Conservation (phyloP, 2,797 vertebrate species). For the Potorous gilbertii region DNA sequence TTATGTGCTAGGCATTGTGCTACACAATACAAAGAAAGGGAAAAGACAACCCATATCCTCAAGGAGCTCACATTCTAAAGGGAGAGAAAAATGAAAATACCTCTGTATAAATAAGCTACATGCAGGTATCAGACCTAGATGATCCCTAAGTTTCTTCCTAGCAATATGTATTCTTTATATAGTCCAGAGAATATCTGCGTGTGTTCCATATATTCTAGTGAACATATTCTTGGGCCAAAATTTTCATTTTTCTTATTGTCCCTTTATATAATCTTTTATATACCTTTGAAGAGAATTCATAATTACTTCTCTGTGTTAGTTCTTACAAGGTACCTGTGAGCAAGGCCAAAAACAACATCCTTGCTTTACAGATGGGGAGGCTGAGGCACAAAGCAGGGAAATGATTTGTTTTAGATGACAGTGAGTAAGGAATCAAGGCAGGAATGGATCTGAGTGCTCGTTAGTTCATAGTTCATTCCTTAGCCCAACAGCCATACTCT, state of each 20-base stretch:
- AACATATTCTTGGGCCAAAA: conserved; percentile 2
- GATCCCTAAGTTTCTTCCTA: not conserved
- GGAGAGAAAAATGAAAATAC: not conserved
- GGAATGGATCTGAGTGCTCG: not conserved
- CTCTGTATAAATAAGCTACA: not conserved
- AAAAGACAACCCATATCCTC: not conserved
- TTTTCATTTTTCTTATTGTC: conserved; percentile 58
- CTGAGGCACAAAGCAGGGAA: conserved; percentile 1
- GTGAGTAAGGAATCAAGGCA: not conserved
- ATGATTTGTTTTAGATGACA: conserved; percentile 1
- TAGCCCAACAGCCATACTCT: not conserved
- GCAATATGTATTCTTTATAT: not conserved
- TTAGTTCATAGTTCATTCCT: not conserved
- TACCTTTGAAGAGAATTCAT: conserved; percentile 44
- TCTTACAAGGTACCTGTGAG: not conserved
- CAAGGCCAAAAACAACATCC: conserved; percentile 7
- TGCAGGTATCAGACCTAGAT: not conserved
- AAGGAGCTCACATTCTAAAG: not conserved
- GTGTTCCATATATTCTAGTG: too few relatives aligned
- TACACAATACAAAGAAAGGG: not conserved
- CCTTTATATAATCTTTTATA: not conserved
- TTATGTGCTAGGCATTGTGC: not conserved
- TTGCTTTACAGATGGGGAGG: not conserved
- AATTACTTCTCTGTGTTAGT: conserved; percentile 2
- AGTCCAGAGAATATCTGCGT: too few relatives aligned